phyloP scores from a whole-genome alignment of 2,113 vertebrate species.

The Onychostruthus taczanowskii region DNA sequence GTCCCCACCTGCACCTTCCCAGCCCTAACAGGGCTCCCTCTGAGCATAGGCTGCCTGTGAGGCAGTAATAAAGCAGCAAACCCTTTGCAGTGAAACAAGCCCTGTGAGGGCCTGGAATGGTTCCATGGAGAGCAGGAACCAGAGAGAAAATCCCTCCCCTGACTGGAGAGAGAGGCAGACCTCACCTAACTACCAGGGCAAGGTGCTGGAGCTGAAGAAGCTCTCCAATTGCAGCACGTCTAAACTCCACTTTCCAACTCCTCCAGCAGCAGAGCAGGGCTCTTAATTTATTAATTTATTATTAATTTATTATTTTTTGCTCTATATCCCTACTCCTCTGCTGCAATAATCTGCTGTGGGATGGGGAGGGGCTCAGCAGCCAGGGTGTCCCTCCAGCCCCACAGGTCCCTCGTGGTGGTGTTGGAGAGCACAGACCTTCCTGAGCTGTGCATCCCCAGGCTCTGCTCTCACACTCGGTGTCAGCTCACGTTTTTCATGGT shows the following conservation, averaged over 20 bases:
- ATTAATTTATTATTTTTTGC: background rate
- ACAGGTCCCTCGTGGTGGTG: accelerated
- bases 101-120: background rate
- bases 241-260: background rate
- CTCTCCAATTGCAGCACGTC: background rate
- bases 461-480: background rate
- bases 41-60: accelerated
- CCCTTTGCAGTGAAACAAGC: background rate
- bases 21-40: background rate
- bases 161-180: background rate
- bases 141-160: background rate
- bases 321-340: background rate
- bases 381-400: background rate
- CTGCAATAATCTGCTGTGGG: no score
- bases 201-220: background rate
- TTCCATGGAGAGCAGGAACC: background rate
- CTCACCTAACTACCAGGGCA: background rate
- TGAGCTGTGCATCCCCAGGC: background rate
- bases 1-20: background rate
- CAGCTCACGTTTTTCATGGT: background rate
- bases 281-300: background rate
- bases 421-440: background rate
- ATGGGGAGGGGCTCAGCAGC: background rate
- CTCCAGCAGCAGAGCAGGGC: background rate
- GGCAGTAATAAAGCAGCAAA: background rate